Conservation (phyloP, 1,140 invertebrate species). For the Oncopodura yosiiana region DNA sequence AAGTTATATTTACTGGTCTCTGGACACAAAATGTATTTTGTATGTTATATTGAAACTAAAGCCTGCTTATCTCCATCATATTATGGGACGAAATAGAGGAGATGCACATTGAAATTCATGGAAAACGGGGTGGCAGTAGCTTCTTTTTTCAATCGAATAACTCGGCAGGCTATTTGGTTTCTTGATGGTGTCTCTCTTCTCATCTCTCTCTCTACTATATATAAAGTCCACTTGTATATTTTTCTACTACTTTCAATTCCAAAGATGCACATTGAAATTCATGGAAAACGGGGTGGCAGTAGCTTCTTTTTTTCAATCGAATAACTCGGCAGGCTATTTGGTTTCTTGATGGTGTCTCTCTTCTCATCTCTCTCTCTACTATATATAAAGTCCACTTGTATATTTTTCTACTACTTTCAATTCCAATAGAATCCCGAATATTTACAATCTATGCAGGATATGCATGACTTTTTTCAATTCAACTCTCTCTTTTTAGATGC, state of each 20-base stretch:
- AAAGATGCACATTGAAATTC: constrained; percentile 31
- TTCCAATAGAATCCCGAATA: constrained; percentile 13
- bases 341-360: constrained; percentile 15
- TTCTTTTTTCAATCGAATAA: constrained; percentile 30
- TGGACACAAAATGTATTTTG: not conserved
- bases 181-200: constrained; percentile 12
- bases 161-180: constrained; percentile 17
- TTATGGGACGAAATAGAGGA: constrained; percentile 21
- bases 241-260: not conserved
- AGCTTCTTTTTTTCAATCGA: constrained; percentile 29
- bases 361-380: constrained; percentile 1
- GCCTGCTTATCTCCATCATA: constrained; percentile 29
- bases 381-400: not conserved
- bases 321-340: constrained; percentile 22
- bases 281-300: constrained; percentile 24
- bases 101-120: constrained; percentile 32
- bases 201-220: not conserved
- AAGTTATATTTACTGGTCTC: not conserved
- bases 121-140: constrained; percentile 21
- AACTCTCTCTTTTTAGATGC: no score
- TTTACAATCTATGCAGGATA: constrained; percentile 8
- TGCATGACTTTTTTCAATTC: no score
- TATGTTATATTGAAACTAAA: not conserved
- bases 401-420: not conserved
- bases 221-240: not conserved